Base-by-base conservation (phyloP, 2,888 invertebrate genomes). In the Pyrgus malvae region DNA sequence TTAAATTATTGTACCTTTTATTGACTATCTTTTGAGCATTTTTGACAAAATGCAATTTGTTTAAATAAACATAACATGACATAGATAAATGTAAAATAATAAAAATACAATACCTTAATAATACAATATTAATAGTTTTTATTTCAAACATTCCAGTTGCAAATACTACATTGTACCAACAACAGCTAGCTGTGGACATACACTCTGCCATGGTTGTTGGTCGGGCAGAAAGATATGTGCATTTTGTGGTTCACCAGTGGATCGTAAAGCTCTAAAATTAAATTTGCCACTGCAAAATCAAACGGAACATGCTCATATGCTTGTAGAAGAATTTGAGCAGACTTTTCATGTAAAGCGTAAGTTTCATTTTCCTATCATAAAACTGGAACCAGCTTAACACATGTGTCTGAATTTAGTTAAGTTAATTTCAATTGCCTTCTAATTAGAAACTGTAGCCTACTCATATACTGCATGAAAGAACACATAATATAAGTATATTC, bases 141-240 rank as follows among this genome's bases (percentile, higher is more conserved):
- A 19, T 27, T 51, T 17, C 11, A 53, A n/a, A 19, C 9, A 23
- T 76, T 81, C 58, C 67, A 88, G 88, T 66, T 85, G 85, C 59
- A 83, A 82, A 61, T 78, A 74, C 59, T 88, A 75, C 60, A 69
- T 74, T 57, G 74, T 75, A 38, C 83, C 87, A 7, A 73, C 77
- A 29, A 83, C 82, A 46, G 80, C 87, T 11, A 14, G 63, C 3
- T 89, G 89, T 63, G 85, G 86, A 2, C 89, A 89, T 57, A 76
- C 78, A 1, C 65, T 86, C 41, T 89, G 89, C 57, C 80, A 80
- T 48, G 65, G 65, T 0, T 89, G 89, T 62, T 89, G 88, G 88
- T 56, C 66, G 3, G 72, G 74, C 6, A 68, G 77, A 8, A 72
- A 67, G 1, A 63, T 66, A 11, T 89, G 89, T 35, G 77, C 80